These are phyloP conservation scores for Sphaeridia pumilis DNA, from an alignment of 2,888 invertebrate genomes.

Conservation along the genomic window DNA sequence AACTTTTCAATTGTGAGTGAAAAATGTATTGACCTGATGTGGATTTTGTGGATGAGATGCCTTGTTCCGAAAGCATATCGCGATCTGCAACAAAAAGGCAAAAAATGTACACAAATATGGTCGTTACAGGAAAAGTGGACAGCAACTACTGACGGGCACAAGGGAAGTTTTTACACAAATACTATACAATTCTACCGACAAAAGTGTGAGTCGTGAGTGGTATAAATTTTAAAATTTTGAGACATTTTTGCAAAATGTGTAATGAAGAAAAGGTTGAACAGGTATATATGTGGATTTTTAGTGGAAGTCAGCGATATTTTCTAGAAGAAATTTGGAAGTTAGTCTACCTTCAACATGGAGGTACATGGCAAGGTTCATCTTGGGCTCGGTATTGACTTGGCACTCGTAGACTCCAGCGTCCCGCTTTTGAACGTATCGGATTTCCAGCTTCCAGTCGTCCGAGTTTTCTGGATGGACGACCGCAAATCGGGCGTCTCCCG, in stretches of 20 bases:
- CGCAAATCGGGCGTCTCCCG: conserved; percentile 74
- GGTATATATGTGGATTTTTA: too few species aligned
- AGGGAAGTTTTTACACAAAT: too few species aligned
- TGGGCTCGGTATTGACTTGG: conserved; percentile 80
- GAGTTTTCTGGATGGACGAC: conserved; percentile 70
- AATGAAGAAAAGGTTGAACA: too few species aligned
- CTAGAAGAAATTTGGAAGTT: background rate
- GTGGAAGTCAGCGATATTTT: too few species aligned
- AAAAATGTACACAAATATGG: too few species aligned
- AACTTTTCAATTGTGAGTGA: too few species aligned
- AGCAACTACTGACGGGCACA: too few species aligned
- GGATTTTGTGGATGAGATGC: conserved; percentile 34
- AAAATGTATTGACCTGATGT: conserved; percentile 33
- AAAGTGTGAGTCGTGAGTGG: too few species aligned
- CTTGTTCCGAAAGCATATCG: conserved; percentile 36
- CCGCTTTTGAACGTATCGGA: conserved; percentile 69
- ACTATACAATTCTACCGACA: too few species aligned
- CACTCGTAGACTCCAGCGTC: conserved; percentile 51
- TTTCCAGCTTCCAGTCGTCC: conserved; percentile 75
- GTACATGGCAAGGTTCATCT: conserved; percentile 70
- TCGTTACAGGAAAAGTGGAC: too few species aligned
- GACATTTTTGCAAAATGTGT: too few species aligned
- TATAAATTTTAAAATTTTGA: too few species aligned
- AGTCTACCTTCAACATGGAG: conserved; percentile 64
- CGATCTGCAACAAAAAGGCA: conserved; percentile 36